A percentile compares a stretch with the other conserved stretches of the same genome.
These are phyloP conservation scores for Myrmophylax atrothorax DNA, from an alignment of 2,113 vertebrate genomes.

Conservation along the genomic window DNA sequence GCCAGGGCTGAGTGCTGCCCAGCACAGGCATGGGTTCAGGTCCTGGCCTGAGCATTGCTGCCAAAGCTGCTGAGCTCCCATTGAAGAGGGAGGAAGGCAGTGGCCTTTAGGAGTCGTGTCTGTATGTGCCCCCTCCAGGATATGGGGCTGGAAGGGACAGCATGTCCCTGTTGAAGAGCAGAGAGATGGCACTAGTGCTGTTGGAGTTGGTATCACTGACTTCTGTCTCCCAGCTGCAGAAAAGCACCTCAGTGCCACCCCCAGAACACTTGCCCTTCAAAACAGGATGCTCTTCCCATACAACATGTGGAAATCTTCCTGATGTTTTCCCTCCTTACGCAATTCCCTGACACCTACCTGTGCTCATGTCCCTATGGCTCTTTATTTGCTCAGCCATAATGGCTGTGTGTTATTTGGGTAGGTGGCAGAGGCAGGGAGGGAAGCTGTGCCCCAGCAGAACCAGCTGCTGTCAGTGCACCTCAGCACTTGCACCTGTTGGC, in stretches of 20 bases:
- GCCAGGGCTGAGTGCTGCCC: background rate
- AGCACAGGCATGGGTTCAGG: background rate
- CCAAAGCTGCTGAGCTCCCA: background rate
- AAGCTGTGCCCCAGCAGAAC: background rate
- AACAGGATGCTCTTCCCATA: background rate
- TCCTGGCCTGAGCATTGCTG: background rate
- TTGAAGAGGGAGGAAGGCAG: background rate
- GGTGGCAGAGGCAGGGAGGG: background rate
- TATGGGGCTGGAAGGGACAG: background rate
- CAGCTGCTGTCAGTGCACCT: background rate
- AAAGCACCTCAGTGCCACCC: background rate
- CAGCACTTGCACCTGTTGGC: background rate
- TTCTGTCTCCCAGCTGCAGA: background rate
- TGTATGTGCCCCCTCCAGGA: fast-evolving
- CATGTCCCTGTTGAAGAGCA: background rate
- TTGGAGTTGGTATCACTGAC: background rate
- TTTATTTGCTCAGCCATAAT: background rate
- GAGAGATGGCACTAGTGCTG: fast-evolving
- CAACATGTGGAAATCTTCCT: background rate
- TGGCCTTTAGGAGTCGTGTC: fast-evolving
- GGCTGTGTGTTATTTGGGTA: background rate
- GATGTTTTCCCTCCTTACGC: fast-evolving
- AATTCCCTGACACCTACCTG: background rate
- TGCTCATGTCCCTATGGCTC: fast-evolving
- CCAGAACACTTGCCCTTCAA: background rate